Base-by-base conservation (phyloP, 2,113 vertebrate species). In the Anguilla rostrata region DNA sequence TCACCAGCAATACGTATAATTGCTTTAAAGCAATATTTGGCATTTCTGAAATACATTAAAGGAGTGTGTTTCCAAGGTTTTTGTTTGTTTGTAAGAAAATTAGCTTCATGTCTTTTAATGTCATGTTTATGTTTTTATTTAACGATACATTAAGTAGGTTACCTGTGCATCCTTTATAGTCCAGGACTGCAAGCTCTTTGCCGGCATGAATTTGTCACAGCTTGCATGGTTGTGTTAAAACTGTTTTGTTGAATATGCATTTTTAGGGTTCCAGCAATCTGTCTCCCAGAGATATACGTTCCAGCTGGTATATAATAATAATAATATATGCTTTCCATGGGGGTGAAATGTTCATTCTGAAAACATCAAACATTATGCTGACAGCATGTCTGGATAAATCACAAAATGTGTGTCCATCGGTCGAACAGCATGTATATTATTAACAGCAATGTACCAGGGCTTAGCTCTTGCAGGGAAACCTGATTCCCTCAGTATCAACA, bases 331-430 rank as follows among this genome's bases (percentile, higher is more conserved):
- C 26, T 75, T 75, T 75, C 71, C 71, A 75, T 34, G n/a, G 22
- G n/a, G 71, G 71, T 75, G 71, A 75, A 34, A 75, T 75, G 71
- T n/a, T 75, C 34, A 75, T 75, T 29, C 71, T n/a, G 29, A 75
- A 75, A 75, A 75, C 71, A 75, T 75, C 71, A 75, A 75, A 75
- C n/a, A 75, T n/a, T 75, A 75, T 34, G 71, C 71, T 75, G 71
- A 75, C 71, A 75, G 71, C 71, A 14, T 34, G n/a, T 75, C 26
- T 34, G n/a, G 71, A 75, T 75, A 75, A 75, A 75, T 75, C 71
- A 75, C 26, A n/a, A 26, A 12, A 75, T 75, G 22, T 34, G 6
- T 75, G 34, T 75, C 26, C 71, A 75, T 75, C 71, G 34, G 2
- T n/a, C 71, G 34, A 75, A 75, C 26, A 12, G 26, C 71, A 75